Percentiles rank a stretch among this genome's conserved stretches.
These are phyloP conservation scores for Hydroisotoma schaefferi DNA, from an alignment of 2,888 invertebrate genomes.

Conservation along the genomic window DNA sequence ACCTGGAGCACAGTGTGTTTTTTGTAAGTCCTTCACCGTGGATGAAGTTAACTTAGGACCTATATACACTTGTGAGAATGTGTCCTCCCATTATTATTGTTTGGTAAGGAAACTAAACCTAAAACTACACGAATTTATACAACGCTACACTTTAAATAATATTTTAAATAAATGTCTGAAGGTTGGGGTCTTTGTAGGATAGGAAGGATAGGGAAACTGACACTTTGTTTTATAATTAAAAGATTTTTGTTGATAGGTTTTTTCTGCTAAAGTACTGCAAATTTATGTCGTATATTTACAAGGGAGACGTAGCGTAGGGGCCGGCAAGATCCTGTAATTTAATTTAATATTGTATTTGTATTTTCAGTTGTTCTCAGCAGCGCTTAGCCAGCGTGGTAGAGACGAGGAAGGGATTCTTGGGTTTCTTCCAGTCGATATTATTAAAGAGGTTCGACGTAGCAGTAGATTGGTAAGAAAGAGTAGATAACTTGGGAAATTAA, in stretches of 20 bases:
- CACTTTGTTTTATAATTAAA: too few relatives aligned
- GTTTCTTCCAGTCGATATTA: constrained; percentile 67
- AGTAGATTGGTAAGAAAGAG: constrained; percentile 56
- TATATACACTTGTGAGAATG: constrained; percentile 27
- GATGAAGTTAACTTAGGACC: constrained; percentile 41
- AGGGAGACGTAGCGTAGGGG: too few relatives aligned
- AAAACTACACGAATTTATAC: too few relatives aligned
- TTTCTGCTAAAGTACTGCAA: too few relatives aligned
- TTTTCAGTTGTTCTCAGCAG: constrained; percentile 68
- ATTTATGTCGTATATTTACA: too few relatives aligned
- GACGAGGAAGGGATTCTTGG: constrained; percentile 70
- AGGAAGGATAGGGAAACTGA: too few relatives aligned
- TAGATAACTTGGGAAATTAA: neutral
- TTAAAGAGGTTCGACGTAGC: constrained; percentile 64
- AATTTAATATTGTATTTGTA: constrained; percentile 20
- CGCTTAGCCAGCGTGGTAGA: constrained; percentile 64
- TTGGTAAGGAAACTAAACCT: constrained; percentile 42
- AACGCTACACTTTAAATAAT: too few relatives aligned
- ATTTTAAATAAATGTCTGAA: too few relatives aligned
- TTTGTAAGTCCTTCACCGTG: constrained; percentile 30
- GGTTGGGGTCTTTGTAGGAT: too few relatives aligned
- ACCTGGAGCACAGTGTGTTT: too few relatives aligned
- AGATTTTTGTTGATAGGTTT: too few relatives aligned
- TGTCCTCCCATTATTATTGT: constrained; percentile 42
- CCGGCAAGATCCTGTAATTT: neutral